Base-by-base conservation (phyloP, 2,113 vertebrate genomes). In the Poeciliopsis retropinna region DNA sequence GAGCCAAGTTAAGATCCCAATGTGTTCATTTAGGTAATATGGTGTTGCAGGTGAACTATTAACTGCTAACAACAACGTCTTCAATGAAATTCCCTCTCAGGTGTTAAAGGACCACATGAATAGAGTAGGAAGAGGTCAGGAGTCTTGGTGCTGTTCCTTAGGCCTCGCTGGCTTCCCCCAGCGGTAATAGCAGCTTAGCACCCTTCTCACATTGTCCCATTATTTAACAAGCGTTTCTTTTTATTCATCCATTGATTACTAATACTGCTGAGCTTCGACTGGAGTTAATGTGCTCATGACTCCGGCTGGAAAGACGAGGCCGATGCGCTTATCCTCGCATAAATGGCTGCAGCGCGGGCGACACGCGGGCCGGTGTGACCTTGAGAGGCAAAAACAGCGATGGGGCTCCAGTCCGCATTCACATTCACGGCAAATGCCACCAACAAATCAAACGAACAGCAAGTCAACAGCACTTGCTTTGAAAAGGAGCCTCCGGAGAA, bases 401-500 rank as follows among this genome's bases (percentile, higher is more conserved):
- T 31, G 13, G 83, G 75, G 0, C 85, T 83, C 37, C 28, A 73
- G 71, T 62, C 66, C 51, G 19, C 85, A 86, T 88, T 92, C 72
- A 64, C 87, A 88, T 87, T 87, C 86, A 80, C 70, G 60, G 78
- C 83, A 79, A 87, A 89, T 44, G 84, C 76, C 85, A 81, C 29
- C 83, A 75, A 87, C 88, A 87, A 91, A 90, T 89, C 87, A 92
- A 92, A 90, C 79, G 80, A 89, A 84, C 87, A 86, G 79, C 84
- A 81, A 87, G 88, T 90, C 89, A 91, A 89, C 83, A 85, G 80
- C 31, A 80, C 73, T 90, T 89, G 77, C 82, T 90, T 88, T 89
- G 85, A 93, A 88, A 86, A 67, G 80, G 73, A 85, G 76, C 85
- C 81, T 83, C 81, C 28, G 57, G 88, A 90, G 81, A 66, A 83